A percentile compares a stretch with the other conserved stretches of the same genome.
phyloP scores from a whole-genome alignment of 1,140 invertebrate genomes.

The Capitella teleta region DNA sequence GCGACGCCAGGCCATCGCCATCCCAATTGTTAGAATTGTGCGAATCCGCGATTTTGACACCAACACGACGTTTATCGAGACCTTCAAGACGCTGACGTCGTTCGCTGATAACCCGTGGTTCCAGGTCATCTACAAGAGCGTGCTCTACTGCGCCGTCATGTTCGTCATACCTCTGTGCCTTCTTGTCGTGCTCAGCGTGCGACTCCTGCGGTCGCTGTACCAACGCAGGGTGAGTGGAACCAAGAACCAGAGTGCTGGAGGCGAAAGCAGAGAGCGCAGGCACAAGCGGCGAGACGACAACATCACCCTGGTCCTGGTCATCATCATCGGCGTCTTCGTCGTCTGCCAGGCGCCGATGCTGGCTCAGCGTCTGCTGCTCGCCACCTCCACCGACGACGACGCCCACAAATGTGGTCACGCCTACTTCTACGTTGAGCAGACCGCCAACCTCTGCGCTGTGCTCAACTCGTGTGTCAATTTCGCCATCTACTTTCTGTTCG shows the following conservation, averaged over 20 bases:
- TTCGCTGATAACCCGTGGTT: background rate
- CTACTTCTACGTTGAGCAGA: conserved; percentile 2
- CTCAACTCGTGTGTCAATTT: too few species aligned
- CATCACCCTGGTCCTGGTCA: too few species aligned
- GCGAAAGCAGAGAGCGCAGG: background rate
- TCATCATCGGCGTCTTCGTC: conserved; percentile 2
- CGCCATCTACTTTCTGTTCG: conserved; percentile 2
- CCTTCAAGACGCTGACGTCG: background rate
- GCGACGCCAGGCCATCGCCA: background rate
- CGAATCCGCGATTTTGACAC: background rate
- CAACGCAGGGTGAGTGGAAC: background rate
- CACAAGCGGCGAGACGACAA: background rate
- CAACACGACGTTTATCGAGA: background rate
- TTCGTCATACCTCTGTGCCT: background rate
- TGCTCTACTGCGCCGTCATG: conserved; percentile 1
- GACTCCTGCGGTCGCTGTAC: background rate
- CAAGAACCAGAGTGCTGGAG: too few species aligned
- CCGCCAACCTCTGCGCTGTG: background rate
- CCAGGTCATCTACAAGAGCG: conserved; percentile 5
- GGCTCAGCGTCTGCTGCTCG: background rate
- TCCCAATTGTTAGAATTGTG: background rate
- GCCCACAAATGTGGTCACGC: background rate
- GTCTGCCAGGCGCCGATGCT: conserved; percentile 2
- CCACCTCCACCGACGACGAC: background rate
- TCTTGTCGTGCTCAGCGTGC: background rate